These are phyloP conservation scores for Esox masquinongy DNA, from an alignment of 2,797 vertebrate species.

Conservation along the genomic window DNA sequence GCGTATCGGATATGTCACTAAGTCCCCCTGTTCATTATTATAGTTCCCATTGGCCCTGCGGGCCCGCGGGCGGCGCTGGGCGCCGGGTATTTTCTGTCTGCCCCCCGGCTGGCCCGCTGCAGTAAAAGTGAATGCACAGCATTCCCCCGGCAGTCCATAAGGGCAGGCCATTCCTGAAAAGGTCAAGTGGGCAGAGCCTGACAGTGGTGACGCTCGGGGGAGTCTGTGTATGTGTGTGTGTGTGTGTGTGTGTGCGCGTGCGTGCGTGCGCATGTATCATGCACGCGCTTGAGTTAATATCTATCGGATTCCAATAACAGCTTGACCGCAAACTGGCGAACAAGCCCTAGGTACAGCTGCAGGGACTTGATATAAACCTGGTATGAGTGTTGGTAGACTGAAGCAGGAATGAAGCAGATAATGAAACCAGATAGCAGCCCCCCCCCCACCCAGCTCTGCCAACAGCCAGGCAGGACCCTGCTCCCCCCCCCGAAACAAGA, in stretches of 20 bases:
- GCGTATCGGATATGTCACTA: not conserved
- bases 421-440: constrained; percentile 69
- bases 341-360: constrained; percentile 56
- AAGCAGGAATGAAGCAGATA: constrained; percentile 71
- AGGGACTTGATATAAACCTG: constrained; percentile 55
- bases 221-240: constrained; percentile 13
- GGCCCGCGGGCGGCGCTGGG: not conserved
- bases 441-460: constrained; percentile 43
- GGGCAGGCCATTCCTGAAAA: constrained; percentile 56
- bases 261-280: not conserved
- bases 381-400: constrained; percentile 61
- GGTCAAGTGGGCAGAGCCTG: constrained; percentile 53
- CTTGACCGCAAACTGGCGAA: constrained; percentile 28
- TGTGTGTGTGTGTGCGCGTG: constrained; percentile 15
- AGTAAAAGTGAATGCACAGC: constrained; percentile 47
- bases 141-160: constrained; percentile 44
- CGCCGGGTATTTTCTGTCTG: constrained; percentile 32
- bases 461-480: constrained; percentile 55
- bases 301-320: not conserved
- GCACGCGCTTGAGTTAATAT: constrained; percentile 2
- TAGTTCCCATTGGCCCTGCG: not conserved
- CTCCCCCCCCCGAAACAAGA: constrained; percentile 68
- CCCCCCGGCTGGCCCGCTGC: constrained; percentile 12
- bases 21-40: not conserved
- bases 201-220: constrained; percentile 25